Evolutionary conservation across 1,140 invertebrate genomes (phyloP).

Genomic region (Sinonovacula constricta): DNA sequence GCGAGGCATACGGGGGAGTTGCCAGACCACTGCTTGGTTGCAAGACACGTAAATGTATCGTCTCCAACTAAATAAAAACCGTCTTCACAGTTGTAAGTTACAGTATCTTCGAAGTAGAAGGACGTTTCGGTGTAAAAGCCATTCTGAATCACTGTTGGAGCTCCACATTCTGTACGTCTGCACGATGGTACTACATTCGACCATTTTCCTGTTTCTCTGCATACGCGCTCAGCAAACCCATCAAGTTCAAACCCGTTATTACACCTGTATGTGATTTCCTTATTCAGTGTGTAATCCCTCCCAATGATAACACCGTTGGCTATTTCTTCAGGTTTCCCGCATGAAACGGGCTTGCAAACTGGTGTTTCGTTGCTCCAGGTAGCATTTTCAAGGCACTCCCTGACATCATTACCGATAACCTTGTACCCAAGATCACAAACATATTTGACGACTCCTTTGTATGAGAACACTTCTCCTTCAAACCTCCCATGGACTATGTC

Average conservation of each 20-base stretch:
- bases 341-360: conserved; percentile 82
- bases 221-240: conserved; percentile 72
- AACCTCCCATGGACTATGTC: conserved; percentile 81
- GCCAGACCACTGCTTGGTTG: conserved; percentile 89
- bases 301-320: conserved; percentile 60
- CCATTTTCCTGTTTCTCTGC: conserved; percentile 76
- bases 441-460: conserved; percentile 80
- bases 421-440: conserved; percentile 77
- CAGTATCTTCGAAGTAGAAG: conserved; percentile 57
- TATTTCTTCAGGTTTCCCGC: conserved; percentile 56
- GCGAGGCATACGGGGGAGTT: not conserved
- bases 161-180: conserved; percentile 61
- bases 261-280: conserved; percentile 79
- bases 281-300: conserved; percentile 80
- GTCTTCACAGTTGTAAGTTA: conserved; percentile 88
- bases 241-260: conserved; percentile 76
- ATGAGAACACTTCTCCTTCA: conserved; percentile 79
- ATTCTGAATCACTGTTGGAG: conserved; percentile 62
- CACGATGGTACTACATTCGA: conserved; percentile 73
- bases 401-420: conserved; percentile 75
- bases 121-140: conserved; percentile 56
- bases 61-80: conserved; percentile 87
- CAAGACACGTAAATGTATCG: conserved; percentile 87
- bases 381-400: conserved; percentile 92
- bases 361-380: conserved; percentile 91